phyloP scores from a whole-genome alignment of 2,113 vertebrate genomes.

The Micronycteris hirsuta region DNA sequence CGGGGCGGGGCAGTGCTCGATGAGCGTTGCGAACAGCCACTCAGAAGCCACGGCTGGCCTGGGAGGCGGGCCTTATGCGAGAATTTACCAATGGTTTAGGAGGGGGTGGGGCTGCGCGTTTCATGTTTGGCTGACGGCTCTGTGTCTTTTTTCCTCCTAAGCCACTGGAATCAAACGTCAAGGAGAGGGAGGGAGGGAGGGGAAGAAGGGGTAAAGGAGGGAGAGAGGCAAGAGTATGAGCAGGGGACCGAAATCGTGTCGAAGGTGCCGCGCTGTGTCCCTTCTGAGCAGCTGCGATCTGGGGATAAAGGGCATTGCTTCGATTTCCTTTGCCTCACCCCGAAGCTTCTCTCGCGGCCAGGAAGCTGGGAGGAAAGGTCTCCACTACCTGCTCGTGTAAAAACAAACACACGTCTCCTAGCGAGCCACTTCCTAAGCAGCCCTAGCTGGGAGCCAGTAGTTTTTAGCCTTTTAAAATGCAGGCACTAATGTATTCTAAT shows the following conservation, averaged over 20 bases:
- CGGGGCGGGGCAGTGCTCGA: constrained; percentile 69
- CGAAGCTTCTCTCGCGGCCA: constrained; percentile 12
- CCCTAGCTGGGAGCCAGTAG: neutral
- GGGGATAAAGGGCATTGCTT: constrained; percentile 9
- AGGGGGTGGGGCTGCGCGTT: constrained; percentile 38
- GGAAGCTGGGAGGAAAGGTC: neutral
- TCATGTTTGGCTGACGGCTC: constrained; percentile 77
- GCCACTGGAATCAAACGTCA: constrained; percentile 74
- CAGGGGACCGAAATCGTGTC: constrained; percentile 7
- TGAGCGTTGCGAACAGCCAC: constrained; percentile 28
- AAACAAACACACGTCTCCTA: constrained; percentile 44
- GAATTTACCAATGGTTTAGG: neutral
- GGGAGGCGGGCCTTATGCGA: neutral
- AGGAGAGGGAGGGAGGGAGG: constrained; percentile 34
- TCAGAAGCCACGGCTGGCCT: neutral
- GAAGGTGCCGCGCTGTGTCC: constrained; percentile 7
- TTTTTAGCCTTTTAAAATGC: constrained; percentile 43
- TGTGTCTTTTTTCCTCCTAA: constrained; percentile 49
- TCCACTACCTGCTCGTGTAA: neutral
- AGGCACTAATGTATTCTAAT: constrained; percentile 50
- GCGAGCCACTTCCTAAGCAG: constrained; percentile 31
- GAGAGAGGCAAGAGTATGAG: neutral
- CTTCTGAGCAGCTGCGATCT: neutral
- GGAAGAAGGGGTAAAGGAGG: neutral
- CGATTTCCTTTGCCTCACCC: neutral